Evolutionary conservation across 1,140 invertebrate species (phyloP), one percentile per base, ranked within the genome.

Genomic region (Heliothis virescens): DNA sequence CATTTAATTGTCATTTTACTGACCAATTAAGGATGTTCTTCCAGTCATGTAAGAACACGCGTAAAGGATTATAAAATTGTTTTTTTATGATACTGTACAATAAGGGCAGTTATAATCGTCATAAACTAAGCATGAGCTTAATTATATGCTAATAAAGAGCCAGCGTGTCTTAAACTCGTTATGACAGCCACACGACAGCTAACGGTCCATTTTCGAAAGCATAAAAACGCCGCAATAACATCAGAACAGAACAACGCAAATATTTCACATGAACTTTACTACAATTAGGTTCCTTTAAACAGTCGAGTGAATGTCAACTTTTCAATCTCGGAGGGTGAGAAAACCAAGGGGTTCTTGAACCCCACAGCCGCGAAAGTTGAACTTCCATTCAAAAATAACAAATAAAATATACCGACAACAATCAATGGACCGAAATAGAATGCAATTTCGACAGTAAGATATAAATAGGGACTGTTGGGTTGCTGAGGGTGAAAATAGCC

Each of bases 361-460:
- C 71, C 53, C n/a, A 59, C 34, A 50, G 15, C 34, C 41, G 41
- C 55, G 63, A 52, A 71, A 52, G 21, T 50, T 21, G 34, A 78
- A 63, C 65, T 52, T 26, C 47, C 26, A 76, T 79, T 85, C 74
- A 67, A 72, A 81, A 84, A 80, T 79, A 85, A 84, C 71, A 77
- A 81, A 67, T 75, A 79, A 79, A 80, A 77, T 82, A 57, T 60
- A 53, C 60, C 73, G 73, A 63, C 71, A 79, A 72, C 82, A 85
- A 85, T 87, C 84, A 84, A 87, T 79, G 79, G 78, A 18, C 73
- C 74, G 73, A 80, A 85, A 85, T 87, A 89, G 86, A 86, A 85
- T 82, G 63, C 81, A 77, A 86, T 89, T 84, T 83, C 81, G 63
- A 34, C 59, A 73, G 62, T 82, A 59, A 60, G 63, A 26, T 86